Evolutionary conservation across 30 jellyfish, hydroid and myxozoan species (phyloP).

Genomic region (Hydractinia echinata): DNA sequence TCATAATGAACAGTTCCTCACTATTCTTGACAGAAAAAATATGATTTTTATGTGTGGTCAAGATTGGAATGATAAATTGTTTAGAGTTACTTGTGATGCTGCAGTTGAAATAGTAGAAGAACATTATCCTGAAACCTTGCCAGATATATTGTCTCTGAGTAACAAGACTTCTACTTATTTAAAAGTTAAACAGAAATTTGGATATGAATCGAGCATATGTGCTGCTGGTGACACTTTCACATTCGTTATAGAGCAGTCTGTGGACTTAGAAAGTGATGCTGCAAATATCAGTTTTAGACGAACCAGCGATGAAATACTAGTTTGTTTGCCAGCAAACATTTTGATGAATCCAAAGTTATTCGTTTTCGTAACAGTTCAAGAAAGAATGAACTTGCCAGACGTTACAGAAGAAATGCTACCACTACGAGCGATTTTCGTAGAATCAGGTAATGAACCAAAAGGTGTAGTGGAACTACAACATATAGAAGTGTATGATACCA

Average conservation of each 20-base stretch:
- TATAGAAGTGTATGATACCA: slow-evolving; percentile 3
- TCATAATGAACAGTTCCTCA: background rate
- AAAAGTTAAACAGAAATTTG: background rate
- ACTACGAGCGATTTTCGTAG: slow-evolving; percentile 3
- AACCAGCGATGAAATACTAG: background rate
- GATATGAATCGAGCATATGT: background rate
- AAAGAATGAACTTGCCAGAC: slow-evolving; percentile 5
- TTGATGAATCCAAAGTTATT: background rate
- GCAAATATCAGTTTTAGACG: background rate
- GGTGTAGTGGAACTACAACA: slow-evolving; percentile 7
- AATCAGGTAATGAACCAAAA: background rate
- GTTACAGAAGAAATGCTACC: background rate
- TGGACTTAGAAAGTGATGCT: background rate
- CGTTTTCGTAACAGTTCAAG: slow-evolving; percentile 7
- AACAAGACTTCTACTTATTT: background rate
- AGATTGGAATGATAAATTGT: slow-evolving; percentile 22
- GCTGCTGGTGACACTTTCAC: background rate
- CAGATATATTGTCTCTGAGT: background rate
- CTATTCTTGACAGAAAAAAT: background rate
- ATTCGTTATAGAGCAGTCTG: background rate
- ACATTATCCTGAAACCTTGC: background rate
- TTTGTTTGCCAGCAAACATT: background rate
- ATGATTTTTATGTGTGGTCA: slow-evolving; percentile 5
- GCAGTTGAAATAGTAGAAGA: background rate
- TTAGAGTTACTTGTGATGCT: slow-evolving; percentile 8